These are phyloP conservation scores for Euplagia quadripunctaria DNA, from an alignment of 2,888 invertebrate species.

Conservation along the genomic window DNA sequence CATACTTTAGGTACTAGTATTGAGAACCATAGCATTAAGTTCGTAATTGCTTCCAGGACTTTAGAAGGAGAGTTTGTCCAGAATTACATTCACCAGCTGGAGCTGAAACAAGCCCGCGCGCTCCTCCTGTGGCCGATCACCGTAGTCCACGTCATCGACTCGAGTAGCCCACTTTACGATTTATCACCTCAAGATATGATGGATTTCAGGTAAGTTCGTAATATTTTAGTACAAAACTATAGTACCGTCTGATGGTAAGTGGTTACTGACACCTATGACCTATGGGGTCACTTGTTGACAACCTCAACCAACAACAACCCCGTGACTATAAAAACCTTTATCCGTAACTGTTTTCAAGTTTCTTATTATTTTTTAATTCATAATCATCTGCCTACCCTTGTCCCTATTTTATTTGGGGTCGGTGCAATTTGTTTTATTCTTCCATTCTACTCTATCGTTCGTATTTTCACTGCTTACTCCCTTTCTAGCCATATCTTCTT, in stretches of 20 bases:
- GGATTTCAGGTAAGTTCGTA: conserved; percentile 83
- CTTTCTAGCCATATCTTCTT: no score
- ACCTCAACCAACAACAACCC: no score
- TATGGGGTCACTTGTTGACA: neutral
- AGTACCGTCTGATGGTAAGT: neutral
- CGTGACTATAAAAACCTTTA: no score
- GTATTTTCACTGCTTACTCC: no score
- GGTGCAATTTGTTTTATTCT: no score
- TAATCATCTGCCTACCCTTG: no score
- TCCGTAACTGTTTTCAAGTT: no score
- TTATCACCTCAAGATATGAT: conserved; percentile 93
- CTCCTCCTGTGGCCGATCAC: conserved; percentile 96
- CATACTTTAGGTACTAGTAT: no score
- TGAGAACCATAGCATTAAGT: neutral
- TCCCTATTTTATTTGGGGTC: no score
- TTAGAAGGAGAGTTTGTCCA: conserved; percentile 91
- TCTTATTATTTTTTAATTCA: no score
- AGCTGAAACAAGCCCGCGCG: conserved; percentile 89
- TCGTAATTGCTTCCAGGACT: conserved; percentile 60
- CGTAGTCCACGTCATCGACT: conserved; percentile 93
- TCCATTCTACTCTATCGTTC: no score
- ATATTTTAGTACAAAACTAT: neutral
- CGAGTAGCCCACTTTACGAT: conserved; percentile 92
- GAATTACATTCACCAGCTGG: conserved; percentile 91
- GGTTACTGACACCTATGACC: neutral